Base-by-base conservation (phyloP, 2,888 invertebrate genomes). In the Conops quadrifasciatus region DNA sequence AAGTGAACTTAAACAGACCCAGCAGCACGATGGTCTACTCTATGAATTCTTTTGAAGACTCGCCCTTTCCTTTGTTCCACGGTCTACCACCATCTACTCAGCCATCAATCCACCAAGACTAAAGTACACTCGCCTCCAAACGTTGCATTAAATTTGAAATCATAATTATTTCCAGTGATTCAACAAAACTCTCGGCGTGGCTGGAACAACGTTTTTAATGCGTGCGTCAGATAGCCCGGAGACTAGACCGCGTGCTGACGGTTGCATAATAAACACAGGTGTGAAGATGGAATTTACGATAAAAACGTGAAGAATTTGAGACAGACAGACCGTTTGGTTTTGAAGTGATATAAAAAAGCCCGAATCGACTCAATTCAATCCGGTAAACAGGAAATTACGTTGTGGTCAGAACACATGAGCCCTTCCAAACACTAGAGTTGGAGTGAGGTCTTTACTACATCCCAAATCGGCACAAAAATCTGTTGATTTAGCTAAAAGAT, bases 161-260 rank as follows among this genome's bases (percentile, higher is more conserved):
- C 69, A 73, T 74, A 76, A 79, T 77, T 79, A 78, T 77, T 68
- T 76, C 53, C 66, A 70, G 74, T 77, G 77, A 78, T 75, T 77
- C 78, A 75, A 75, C 77, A 74, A 15, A 78, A 77, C 36, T 43
- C 51, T 21, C 15, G 60, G 58, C 45, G 11, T 28, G 66, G 28
- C 16, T 11, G 56, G 16, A 21, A 16, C 19, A 19, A 24, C 49
- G 36, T 36, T 36, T 36, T 56, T 13, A 15, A 16, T 56, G 26
- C 16, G 60, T 60, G 36, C 0, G n/a, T 60, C n/a, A n/a, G 30
- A 21, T 45, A 21, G 45, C 36, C 21, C 21, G 15, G 28, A 26
- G 47, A 47, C 63, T 9, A 15, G 2, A 19, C 67, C 36, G 45
- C 51, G 49, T 36, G 13, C 4, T 11, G 51, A 16, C 30, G 47